Evolutionary conservation across 2,797 vertebrate species (phyloP).

Genomic region (Neopelma chrysocephalum): DNA sequence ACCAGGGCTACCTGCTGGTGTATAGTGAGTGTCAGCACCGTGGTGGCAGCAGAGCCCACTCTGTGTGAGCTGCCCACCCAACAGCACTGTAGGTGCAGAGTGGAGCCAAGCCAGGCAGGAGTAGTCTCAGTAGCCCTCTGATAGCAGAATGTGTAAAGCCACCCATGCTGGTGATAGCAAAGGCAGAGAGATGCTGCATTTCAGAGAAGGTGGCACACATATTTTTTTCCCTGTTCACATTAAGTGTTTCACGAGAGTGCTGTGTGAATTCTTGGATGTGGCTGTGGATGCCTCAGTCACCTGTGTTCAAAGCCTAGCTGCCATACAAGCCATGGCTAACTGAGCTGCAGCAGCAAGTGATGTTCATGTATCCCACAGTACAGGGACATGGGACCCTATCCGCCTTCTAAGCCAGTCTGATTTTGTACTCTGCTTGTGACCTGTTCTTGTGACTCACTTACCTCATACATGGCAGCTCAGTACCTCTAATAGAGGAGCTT

Average conservation of each 20-base stretch:
- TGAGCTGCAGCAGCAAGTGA: background rate
- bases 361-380: background rate
- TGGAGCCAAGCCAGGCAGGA: background rate
- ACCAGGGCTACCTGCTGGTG: fast-evolving
- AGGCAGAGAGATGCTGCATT: background rate
- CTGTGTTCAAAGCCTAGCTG: background rate
- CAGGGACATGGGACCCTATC: background rate
- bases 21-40: background rate
- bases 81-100: background rate
- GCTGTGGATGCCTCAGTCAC: fast-evolving
- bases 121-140: background rate
- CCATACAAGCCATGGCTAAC: background rate
- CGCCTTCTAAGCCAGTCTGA: background rate
- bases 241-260: fast-evolving
- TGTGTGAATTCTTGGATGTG: fast-evolving
- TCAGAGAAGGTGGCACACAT: fast-evolving
- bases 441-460: background rate
- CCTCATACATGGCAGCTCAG: fast-evolving
- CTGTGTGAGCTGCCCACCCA: background rate
- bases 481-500: background rate
- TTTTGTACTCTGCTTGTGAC: background rate
- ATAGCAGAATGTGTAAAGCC: background rate
- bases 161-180: background rate
- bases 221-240: fast-evolving
- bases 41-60: fast-evolving